A percentile compares a stretch with the other conserved stretches of the same genome.
These are phyloP conservation scores for Stictonetta naevosa DNA, from an alignment of 2,113 vertebrate species.

Conservation along the genomic window DNA sequence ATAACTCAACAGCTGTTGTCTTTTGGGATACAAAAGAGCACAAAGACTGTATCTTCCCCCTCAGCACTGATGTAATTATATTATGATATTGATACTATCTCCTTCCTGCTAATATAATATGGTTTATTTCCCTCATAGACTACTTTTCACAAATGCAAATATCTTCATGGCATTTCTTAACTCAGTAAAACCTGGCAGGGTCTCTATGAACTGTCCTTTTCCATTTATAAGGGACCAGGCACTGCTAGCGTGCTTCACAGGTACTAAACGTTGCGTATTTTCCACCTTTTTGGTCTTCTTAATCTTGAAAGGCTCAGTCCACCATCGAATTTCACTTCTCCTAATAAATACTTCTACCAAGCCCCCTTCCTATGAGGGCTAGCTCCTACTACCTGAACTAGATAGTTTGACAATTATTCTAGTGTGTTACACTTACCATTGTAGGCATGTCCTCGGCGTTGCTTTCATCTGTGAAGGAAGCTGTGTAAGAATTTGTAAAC, in stretches of 20 bases:
- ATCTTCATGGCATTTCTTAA: not conserved
- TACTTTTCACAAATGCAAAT: not conserved
- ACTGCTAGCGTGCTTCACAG: not conserved
- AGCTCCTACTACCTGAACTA: not conserved
- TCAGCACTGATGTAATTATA: not conserved
- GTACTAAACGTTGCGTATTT: not conserved
- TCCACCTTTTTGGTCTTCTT: not conserved
- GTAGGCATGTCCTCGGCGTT: not conserved
- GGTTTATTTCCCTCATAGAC: not conserved
- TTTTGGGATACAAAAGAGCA: not conserved
- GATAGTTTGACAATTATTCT: not conserved
- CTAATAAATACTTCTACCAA: accelerated
- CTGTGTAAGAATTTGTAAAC: not conserved
- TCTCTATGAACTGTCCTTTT: not conserved
- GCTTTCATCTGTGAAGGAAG: not conserved
- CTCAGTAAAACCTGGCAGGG: not conserved
- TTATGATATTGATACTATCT: not conserved
- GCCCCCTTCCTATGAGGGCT: not conserved
- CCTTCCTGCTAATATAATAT: not conserved
- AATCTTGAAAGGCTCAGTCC: not conserved
- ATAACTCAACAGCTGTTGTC: not conserved
- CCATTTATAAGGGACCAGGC: not conserved
- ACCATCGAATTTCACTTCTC: not conserved
- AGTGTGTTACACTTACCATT: not conserved
- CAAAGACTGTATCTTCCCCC: not conserved